phyloP scores from a whole-genome alignment of 2,797 vertebrate genomes.

The Netta rufina region DNA sequence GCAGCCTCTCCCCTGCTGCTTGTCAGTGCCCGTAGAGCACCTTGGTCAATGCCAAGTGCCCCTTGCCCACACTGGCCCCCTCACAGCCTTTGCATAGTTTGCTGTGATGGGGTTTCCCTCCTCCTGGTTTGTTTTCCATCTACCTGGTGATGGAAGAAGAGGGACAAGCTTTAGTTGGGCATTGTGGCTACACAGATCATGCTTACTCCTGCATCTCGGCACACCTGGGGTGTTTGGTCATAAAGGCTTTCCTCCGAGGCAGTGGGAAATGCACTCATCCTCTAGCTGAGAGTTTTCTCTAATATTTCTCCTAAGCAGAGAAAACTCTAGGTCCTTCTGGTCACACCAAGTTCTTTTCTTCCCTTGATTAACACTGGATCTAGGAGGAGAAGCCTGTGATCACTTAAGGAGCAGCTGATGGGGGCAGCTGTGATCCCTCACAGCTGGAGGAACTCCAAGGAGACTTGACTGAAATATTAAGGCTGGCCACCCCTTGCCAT shows the following conservation, averaged over 20 bases:
- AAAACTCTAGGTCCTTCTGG: background rate
- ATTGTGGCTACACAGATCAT: background rate
- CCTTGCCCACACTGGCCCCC: background rate
- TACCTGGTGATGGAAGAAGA: background rate
- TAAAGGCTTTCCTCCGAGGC: rapidly evolving
- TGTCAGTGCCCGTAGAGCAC: background rate
- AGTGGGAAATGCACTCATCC: background rate
- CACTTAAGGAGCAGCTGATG: background rate
- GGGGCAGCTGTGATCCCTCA: background rate
- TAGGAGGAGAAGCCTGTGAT: background rate
- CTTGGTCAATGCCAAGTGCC: background rate
- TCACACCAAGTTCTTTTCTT: background rate
- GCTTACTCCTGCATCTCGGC: background rate
- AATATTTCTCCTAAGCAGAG: background rate
- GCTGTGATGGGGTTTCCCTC: background rate
- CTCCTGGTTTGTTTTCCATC: background rate
- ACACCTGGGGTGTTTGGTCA: background rate
- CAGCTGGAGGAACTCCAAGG: background rate
- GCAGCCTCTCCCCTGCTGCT: background rate
- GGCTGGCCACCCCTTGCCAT: background rate
- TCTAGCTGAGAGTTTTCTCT: background rate
- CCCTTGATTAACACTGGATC: background rate
- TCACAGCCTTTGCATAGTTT: background rate
- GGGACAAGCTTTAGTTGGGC: background rate
- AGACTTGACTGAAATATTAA: background rate